These are phyloP conservation scores for Lampris megalopsis DNA, from an alignment of 2,113 vertebrate genomes.

Conservation along the genomic window DNA sequence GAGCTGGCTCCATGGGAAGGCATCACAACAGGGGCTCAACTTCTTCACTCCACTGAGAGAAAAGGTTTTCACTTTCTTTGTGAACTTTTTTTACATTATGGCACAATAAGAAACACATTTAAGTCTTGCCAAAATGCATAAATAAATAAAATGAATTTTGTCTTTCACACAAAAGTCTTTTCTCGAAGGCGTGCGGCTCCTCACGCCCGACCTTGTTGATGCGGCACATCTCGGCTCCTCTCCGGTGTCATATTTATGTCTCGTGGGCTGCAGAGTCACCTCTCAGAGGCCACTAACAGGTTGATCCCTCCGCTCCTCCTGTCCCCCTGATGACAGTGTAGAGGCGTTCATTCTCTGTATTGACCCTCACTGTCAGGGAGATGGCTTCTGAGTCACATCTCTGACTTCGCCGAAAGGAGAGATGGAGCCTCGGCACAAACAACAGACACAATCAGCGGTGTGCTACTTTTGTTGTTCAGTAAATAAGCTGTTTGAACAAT, in stretches of 20 bases:
- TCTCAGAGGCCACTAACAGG: conserved; percentile 33
- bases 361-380: conserved; percentile 53
- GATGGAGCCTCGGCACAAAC: conserved; percentile 72
- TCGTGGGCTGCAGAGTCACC: conserved; percentile 27
- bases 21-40: conserved; percentile 43
- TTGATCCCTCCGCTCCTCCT: conserved; percentile 23
- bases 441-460: conserved; percentile 65
- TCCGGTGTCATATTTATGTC: conserved; percentile 12
- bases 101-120: conserved; percentile 40
- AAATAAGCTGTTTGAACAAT: conserved; percentile 59
- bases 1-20: conserved; percentile 46
- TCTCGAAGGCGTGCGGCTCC: conserved; percentile 15
- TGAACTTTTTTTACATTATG: conserved; percentile 37
- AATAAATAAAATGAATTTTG: conserved; percentile 43
- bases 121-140: conserved; percentile 32
- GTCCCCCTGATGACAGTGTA: conserved; percentile 43
- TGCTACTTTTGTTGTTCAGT: conserved; percentile 60
- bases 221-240: conserved; percentile 19
- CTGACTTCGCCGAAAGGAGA: conserved; percentile 40
- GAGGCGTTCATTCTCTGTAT: conserved; percentile 42
- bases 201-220: conserved; percentile 13
- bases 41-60: conserved; percentile 51
- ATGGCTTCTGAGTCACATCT: conserved; percentile 50
- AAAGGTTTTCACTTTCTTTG: conserved; percentile 27
- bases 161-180: conserved; percentile 24